A percentile compares a stretch with the other conserved stretches of the same genome.
These are phyloP conservation scores for Melikaiella ostensackeni DNA, from an alignment of 2,888 invertebrate species.

Conservation along the genomic window DNA sequence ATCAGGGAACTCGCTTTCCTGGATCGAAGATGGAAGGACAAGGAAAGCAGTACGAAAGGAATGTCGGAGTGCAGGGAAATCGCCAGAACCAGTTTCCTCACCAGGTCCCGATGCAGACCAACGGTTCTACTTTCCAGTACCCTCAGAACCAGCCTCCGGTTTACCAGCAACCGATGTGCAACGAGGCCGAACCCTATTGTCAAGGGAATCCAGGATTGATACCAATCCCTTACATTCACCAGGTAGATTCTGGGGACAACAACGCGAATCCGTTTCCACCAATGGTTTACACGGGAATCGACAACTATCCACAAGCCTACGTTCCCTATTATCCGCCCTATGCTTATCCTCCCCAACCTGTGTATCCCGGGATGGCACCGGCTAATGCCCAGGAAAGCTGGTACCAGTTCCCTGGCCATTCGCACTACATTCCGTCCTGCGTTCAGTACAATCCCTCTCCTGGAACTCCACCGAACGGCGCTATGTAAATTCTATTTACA, in stretches of 20 bases:
- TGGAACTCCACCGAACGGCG: conserved; percentile 7
- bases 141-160: conserved; percentile 59
- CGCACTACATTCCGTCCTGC: conserved; percentile 58
- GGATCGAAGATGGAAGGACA: conserved; percentile 28
- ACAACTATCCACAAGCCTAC: conserved; percentile 58
- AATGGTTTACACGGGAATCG: conserved; percentile 54
- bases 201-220: conserved; percentile 58
- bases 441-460: conserved; percentile 7
- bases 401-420: conserved; percentile 63
- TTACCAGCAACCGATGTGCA: conserved; percentile 59
- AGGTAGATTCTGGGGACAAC: conserved; percentile 59
- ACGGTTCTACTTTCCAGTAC: conserved; percentile 53
- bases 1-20: conserved; percentile 41
- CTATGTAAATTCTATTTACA: conserved; percentile 7
- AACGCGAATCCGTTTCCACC: conserved; percentile 53
- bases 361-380: conserved; percentile 49
- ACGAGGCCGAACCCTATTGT: conserved; percentile 62
- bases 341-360: conserved; percentile 60
- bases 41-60: conserved; percentile 46
- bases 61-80: conserved; percentile 40
- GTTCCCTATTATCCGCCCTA: conserved; percentile 61
- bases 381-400: conserved; percentile 63
- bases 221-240: conserved; percentile 61
- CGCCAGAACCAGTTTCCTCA: conserved; percentile 43
- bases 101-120: conserved; percentile 42